Conservation (phyloP, 2,113 vertebrate genomes). For the Suricata suricatta region DNA sequence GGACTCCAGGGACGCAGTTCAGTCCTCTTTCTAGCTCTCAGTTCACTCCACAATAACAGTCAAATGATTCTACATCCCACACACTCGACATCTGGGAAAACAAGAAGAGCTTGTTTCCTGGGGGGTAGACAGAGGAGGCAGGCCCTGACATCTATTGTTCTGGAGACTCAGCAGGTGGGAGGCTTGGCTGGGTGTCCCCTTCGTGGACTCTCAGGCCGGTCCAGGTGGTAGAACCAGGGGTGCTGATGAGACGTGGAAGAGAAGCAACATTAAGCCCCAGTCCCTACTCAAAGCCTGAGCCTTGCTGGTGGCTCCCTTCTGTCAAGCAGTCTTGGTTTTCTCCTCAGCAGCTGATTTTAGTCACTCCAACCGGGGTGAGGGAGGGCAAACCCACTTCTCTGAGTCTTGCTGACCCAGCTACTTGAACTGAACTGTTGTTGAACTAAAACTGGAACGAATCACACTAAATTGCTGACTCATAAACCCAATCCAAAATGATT, state of each 20-base stretch:
- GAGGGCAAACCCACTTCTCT: background rate
- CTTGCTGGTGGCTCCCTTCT: background rate
- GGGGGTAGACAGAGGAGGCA: background rate
- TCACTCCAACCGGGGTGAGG: background rate
- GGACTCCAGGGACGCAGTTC: background rate
- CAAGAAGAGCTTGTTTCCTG: background rate
- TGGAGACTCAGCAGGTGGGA: background rate
- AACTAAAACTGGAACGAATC: constrained; percentile 33
- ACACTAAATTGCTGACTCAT: constrained; percentile 5
- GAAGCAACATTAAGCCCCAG: background rate
- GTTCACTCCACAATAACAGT: background rate
- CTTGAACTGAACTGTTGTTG: constrained; percentile 25
- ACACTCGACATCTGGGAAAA: constrained; percentile 55
- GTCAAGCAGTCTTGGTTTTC: background rate
- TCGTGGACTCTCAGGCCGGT: background rate
- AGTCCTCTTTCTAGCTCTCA: background rate
- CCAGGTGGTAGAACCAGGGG: background rate
- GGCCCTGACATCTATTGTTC: background rate
- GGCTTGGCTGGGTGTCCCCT: background rate
- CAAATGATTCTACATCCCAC: background rate
- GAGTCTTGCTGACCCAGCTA: constrained; percentile 49
- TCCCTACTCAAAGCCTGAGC: background rate
- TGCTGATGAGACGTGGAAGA: background rate
- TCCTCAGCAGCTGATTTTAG: background rate
- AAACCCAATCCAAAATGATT: background rate